Evolutionary conservation across 2,888 invertebrate species (phyloP).

Genomic region (Brachycybe producta): DNA sequence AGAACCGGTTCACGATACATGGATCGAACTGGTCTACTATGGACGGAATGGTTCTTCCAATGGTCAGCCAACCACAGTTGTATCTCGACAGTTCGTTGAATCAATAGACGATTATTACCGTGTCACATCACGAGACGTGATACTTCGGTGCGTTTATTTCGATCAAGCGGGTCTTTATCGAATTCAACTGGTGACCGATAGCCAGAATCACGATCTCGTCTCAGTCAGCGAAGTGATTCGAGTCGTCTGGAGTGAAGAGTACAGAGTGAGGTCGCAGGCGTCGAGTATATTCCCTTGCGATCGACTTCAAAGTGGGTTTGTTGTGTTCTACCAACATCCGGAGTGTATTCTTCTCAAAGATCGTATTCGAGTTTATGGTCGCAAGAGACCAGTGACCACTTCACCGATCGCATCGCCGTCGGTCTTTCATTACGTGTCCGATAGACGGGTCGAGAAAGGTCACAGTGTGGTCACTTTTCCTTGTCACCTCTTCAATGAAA

Average conservation of each 20-base stretch:
- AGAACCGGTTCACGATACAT: not conserved
- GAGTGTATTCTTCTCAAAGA: conserved; percentile 11
- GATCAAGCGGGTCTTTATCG: conserved; percentile 12
- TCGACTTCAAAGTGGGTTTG: not conserved
- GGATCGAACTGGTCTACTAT: conserved; percentile 11
- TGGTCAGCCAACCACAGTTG: not conserved
- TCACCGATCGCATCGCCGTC: conserved; percentile 7
- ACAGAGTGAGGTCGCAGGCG: not conserved
- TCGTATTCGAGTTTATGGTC: conserved; percentile 4
- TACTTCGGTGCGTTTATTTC: conserved; percentile 1
- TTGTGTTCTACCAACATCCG: conserved; percentile 6
- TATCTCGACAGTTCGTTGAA: not conserved
- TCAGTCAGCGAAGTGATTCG: not conserved
- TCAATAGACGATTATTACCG: conserved; percentile 6
- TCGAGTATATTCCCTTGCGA: conserved; percentile 6
- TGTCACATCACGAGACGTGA: conserved; percentile 7
- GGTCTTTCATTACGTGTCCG: conserved; percentile 6
- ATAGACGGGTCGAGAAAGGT: conserved; percentile 7
- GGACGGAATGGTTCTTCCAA: not conserved
- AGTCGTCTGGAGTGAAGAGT: conserved; percentile 13
- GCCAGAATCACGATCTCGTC: not conserved
- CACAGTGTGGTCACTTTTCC: conserved; percentile 4
- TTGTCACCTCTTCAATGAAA: conserved; percentile 8
- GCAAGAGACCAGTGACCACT: not conserved
- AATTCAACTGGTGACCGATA: not conserved